Evolutionary conservation across 2,797 vertebrate species (phyloP).

Genomic region (Masticophis lateralis): DNA sequence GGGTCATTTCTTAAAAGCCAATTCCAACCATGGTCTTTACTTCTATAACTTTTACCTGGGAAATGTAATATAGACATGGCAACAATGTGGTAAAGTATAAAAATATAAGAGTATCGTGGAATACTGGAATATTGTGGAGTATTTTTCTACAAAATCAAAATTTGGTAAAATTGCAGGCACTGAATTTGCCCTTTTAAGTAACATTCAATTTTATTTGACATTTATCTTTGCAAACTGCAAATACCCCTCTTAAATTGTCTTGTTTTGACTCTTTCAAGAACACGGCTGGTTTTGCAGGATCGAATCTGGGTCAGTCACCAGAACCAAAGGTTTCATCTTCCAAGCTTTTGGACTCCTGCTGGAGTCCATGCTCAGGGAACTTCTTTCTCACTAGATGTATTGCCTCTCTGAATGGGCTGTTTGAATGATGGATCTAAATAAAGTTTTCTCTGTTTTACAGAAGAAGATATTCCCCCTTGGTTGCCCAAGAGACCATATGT

Average conservation of each 20-base stretch:
- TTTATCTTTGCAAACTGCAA: background rate
- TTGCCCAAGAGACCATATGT: constrained; percentile 51
- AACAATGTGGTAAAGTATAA: background rate
- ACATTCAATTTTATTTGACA: background rate
- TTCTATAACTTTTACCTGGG: background rate
- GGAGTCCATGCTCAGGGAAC: background rate
- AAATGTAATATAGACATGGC: background rate
- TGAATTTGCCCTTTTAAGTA: background rate
- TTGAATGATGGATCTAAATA: background rate
- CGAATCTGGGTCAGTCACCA: background rate
- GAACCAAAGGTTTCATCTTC: background rate
- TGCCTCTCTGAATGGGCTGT: background rate
- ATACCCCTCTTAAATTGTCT: background rate
- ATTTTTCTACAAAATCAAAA: background rate
- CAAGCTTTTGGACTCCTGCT: background rate
- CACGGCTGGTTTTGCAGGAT: background rate
- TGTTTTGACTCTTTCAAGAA: background rate
- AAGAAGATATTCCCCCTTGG: constrained; percentile 42
- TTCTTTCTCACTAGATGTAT: background rate
- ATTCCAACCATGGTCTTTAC: background rate
- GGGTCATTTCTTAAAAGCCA: background rate
- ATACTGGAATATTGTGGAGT: too few relatives aligned
- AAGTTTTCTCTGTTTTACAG: constrained; percentile 34
- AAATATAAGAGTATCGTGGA: background rate
- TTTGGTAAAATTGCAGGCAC: background rate